Conservation (phyloP, 2,888 invertebrate genomes). For the Napeogenes sylphis region DNA sequence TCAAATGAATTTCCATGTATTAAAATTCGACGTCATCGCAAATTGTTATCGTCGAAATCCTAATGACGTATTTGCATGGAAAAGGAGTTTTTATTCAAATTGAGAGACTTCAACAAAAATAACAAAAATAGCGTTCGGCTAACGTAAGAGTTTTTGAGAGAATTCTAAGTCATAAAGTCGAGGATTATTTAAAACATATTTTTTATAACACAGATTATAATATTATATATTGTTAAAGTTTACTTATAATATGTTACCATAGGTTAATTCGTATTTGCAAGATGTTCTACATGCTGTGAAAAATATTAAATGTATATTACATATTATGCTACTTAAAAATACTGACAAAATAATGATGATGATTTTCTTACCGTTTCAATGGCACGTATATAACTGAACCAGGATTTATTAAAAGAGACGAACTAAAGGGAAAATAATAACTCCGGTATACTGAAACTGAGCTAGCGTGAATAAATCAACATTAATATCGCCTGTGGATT, state of each 20-base stretch:
- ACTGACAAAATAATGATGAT: constrained; percentile 11
- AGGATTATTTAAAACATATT: not conserved
- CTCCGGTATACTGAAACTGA: constrained; percentile 12
- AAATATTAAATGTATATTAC: too few relatives aligned
- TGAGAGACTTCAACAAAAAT: constrained; percentile 39
- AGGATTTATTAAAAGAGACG: not conserved
- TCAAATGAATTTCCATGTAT: constrained; percentile 50
- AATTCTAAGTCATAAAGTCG: constrained; percentile 6
- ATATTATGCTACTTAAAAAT: constrained; percentile 5
- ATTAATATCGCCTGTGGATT: constrained; percentile 34
- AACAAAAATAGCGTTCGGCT: constrained; percentile 8
- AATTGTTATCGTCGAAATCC: constrained; percentile 54
- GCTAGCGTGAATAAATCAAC: constrained; percentile 48
- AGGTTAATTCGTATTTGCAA: too few relatives aligned
- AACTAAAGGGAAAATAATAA: constrained; percentile 17
- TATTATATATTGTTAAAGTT: not conserved
- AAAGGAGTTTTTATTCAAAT: constrained; percentile 50
- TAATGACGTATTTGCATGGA: constrained; percentile 68
- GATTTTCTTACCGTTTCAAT: constrained; percentile 10
- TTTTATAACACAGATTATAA: constrained; percentile 14
- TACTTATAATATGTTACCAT: too few relatives aligned
- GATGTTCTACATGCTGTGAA: too few relatives aligned
- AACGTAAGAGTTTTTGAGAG: constrained; percentile 14
- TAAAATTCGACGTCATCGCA: constrained; percentile 55
- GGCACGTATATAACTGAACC: constrained; percentile 4